Conservation (phyloP, 2,113 vertebrate species). For the Cyanoderma ruficeps region DNA sequence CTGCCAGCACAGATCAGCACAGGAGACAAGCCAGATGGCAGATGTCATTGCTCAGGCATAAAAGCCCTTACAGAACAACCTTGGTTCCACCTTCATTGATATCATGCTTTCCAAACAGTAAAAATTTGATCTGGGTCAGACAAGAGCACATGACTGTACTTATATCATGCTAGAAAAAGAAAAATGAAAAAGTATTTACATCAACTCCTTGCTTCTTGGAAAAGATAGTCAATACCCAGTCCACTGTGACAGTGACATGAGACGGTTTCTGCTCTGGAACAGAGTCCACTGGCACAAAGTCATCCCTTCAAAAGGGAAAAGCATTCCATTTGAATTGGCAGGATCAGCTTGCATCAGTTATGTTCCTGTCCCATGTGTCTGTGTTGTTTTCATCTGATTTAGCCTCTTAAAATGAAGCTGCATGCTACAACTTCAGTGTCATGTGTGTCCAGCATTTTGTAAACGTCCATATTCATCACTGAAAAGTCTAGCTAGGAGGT, state of each 20-base stretch:
- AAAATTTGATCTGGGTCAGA: background rate
- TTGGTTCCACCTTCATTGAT: constrained; percentile 16
- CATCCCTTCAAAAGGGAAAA: background rate
- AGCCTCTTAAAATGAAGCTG: background rate
- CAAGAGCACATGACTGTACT: background rate
- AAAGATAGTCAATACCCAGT: background rate
- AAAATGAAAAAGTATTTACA: background rate
- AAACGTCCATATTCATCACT: background rate
- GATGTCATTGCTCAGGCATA: background rate
- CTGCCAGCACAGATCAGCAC: constrained; percentile 16
- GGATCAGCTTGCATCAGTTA: background rate
- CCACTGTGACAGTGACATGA: background rate
- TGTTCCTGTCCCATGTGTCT: background rate
- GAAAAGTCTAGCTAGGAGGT: background rate
- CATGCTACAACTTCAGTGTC: background rate
- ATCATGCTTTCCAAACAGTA: background rate
- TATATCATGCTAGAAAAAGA: background rate
- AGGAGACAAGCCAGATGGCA: constrained; percentile 10
- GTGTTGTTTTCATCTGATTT: background rate
- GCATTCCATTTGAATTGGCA: background rate
- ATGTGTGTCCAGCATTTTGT: background rate
- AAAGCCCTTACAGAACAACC: background rate
- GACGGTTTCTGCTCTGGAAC: background rate
- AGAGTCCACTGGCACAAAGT: background rate
- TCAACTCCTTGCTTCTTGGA: background rate